A percentile compares a stretch with the other conserved stretches of the same genome.
Conservation (phyloP, 92 coral and sea anemone genomes). For the Nematostella vectensis region DNA sequence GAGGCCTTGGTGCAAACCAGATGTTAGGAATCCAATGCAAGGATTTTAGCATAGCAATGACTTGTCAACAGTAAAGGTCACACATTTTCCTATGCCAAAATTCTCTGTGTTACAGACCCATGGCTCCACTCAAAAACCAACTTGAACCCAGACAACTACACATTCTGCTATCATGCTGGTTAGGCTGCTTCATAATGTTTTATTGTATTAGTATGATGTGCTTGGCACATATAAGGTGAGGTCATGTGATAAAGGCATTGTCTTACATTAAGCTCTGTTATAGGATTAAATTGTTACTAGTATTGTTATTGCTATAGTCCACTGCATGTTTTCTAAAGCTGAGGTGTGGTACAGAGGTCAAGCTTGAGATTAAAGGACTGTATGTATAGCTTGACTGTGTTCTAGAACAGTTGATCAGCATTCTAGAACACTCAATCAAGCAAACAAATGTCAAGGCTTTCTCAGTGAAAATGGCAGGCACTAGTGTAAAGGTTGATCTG, state of each 20-base stretch:
- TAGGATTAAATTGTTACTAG: conserved; percentile 32
- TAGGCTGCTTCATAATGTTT: not conserved
- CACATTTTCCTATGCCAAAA: no score
- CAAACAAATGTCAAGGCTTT: no score
- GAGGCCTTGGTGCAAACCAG: no score
- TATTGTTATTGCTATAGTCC: conserved; percentile 7
- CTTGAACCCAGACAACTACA: no score
- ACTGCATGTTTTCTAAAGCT: conserved; percentile 7
- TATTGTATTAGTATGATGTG: conserved; percentile 11
- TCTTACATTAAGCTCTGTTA: conserved; percentile 4
- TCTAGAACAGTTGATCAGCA: no score
- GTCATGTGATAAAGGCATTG: conserved; percentile 21
- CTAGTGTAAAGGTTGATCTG: conserved; percentile 27
- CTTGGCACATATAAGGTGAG: conserved; percentile 21
- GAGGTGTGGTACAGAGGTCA: conserved; percentile 38
- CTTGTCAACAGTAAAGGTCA: no score
- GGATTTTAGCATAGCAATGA: no score
- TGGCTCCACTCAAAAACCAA: not conserved
- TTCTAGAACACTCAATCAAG: no score
- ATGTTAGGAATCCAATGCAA: no score
- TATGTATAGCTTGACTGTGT: no score
- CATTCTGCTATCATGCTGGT: not conserved
- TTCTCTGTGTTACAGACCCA: not conserved
- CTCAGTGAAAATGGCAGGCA: conserved; percentile 31
- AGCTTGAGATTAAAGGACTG: no score